Evolutionary conservation across 2,113 vertebrate species (phyloP).

Genomic region (Ia io): DNA sequence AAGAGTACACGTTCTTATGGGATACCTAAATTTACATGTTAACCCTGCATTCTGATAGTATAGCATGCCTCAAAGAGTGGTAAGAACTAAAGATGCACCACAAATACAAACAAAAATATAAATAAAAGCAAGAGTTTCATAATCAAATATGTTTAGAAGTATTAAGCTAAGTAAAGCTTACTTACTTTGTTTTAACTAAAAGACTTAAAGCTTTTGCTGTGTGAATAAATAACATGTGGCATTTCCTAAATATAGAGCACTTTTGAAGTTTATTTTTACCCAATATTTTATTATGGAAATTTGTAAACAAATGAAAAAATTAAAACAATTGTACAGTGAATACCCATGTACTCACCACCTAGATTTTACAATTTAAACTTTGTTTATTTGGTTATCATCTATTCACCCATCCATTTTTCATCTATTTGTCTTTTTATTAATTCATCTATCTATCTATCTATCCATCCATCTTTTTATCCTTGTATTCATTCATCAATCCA

Average conservation of each 20-base stretch:
- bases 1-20: background rate
- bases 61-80: too few species aligned
- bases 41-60: background rate
- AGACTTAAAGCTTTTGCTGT: background rate
- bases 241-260: background rate
- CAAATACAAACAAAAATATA: background rate
- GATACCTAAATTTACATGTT: background rate
- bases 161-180: background rate
- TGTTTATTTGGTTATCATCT: background rate
- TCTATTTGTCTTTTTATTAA: too few species aligned
- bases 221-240: background rate
- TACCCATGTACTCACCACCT: background rate
- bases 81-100: background rate
- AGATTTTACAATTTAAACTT: background rate
- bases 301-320: slow-evolving; percentile 22
- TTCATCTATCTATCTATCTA: too few species aligned
- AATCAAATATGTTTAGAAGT: background rate
- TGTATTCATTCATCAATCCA: background rate
- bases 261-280: slow-evolving; percentile 9
- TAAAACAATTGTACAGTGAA: background rate
- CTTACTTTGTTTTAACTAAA: slow-evolving; percentile 45
- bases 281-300: slow-evolving; percentile 15
- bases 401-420: background rate
- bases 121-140: background rate
- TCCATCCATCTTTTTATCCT: background rate